Conservation (phyloP, 2,113 vertebrate genomes). For the Cariama cristata region DNA sequence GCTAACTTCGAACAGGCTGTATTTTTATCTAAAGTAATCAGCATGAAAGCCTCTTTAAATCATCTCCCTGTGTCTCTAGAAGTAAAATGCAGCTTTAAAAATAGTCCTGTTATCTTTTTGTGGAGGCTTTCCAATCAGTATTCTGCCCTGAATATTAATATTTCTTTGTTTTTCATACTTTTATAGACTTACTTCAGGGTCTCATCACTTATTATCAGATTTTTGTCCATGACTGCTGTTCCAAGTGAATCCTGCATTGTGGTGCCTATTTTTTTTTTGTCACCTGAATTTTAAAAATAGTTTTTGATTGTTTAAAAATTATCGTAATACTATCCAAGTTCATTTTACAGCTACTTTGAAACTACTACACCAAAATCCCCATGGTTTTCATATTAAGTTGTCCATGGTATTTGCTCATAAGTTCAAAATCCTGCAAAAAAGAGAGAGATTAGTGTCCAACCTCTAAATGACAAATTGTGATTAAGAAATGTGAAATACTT, state of each 20-base stretch:
- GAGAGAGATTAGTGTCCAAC: background rate
- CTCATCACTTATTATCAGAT: slow-evolving; percentile 28
- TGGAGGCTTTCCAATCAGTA: slow-evolving; percentile 61
- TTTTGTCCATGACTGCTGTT: slow-evolving; percentile 21
- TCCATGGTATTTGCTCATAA: background rate
- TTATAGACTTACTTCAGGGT: slow-evolving; percentile 44
- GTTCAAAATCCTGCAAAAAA: background rate
- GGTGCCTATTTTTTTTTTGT: background rate
- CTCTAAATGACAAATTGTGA: background rate
- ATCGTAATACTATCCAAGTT: background rate
- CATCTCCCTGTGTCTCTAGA: slow-evolving; percentile 44
- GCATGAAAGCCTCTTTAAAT: slow-evolving; percentile 66
- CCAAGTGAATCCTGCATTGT: slow-evolving; percentile 18
- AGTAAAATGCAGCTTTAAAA: slow-evolving; percentile 73
- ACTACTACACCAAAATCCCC: background rate
- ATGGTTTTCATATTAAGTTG: background rate
- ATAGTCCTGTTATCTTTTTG: slow-evolving; percentile 67
- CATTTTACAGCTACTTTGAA: slow-evolving; percentile 2
- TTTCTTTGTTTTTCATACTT: slow-evolving; percentile 57
- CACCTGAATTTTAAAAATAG: background rate
- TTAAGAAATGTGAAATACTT: background rate
- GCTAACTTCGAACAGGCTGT: slow-evolving; percentile 60
- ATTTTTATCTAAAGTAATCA: slow-evolving; percentile 76
- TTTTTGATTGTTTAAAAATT: background rate
- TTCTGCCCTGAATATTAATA: slow-evolving; percentile 58